Percentiles rank a stretch among this genome's conserved stretches.
Evolutionary conservation across 2,888 invertebrate species (phyloP).

Genomic region (Heliconius ismenius): DNA sequence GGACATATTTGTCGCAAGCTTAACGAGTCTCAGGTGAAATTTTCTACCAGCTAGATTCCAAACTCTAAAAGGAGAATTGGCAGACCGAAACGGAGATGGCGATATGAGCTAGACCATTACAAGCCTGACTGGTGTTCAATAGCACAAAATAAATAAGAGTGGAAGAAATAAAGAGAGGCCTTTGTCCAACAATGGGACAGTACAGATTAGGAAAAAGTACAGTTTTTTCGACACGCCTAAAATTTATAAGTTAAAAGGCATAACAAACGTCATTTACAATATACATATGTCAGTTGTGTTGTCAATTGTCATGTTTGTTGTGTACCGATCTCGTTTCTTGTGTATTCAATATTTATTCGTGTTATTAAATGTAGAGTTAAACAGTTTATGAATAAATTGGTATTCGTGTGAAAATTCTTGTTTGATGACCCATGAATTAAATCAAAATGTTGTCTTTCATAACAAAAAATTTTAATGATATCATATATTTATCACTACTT

Average conservation of each 20-base stretch:
- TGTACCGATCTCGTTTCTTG: not conserved
- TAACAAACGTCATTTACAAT: not conserved
- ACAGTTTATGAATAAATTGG: not conserved
- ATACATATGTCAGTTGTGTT: not conserved
- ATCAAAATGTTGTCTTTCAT: conserved; percentile 63
- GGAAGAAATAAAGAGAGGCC: too few relatives aligned
- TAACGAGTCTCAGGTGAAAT: too few relatives aligned
- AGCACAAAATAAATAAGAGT: too few relatives aligned
- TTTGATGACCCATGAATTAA: not conserved
- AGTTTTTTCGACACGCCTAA: not conserved
- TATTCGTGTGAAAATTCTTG: not conserved
- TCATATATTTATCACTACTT: conserved; percentile 86
- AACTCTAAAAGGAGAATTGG: too few relatives aligned
- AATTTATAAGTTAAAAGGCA: not conserved
- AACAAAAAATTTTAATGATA: conserved; percentile 86
- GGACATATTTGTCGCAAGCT: too few relatives aligned
- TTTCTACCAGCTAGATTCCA: too few relatives aligned
- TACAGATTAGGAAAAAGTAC: too few relatives aligned
- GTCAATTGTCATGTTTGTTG: not conserved
- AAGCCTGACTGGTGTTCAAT: too few relatives aligned
- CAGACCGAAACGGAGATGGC: too few relatives aligned
- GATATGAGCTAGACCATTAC: too few relatives aligned
- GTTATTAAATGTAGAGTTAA: not conserved
- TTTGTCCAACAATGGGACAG: too few relatives aligned
- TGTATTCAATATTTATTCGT: not conserved